Percentiles rank a stretch among this genome's conserved stretches.
Conservation (phyloP, 2,888 invertebrate species). For the Pandemis corylana region DNA sequence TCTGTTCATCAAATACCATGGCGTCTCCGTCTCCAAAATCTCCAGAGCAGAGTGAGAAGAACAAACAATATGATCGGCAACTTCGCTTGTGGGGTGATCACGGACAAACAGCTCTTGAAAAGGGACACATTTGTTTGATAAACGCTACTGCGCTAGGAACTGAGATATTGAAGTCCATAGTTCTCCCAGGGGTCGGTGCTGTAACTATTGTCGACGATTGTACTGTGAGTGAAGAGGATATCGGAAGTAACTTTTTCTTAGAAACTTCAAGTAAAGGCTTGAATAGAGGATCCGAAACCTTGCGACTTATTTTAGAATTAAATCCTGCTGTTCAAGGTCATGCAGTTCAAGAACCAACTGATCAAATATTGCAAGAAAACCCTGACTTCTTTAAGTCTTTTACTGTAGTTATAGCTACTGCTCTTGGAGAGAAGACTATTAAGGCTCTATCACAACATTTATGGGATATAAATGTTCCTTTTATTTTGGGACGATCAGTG, state of each 20-base stretch:
- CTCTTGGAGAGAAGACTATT: constrained; percentile 90
- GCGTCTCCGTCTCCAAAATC: constrained; percentile 89
- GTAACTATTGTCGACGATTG: constrained; percentile 97
- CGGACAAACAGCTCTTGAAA: constrained; percentile 95
- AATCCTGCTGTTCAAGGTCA: constrained; percentile 97
- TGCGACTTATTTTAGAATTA: constrained; percentile 93
- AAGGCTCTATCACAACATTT: constrained; percentile 90
- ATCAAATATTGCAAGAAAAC: constrained; percentile 93
- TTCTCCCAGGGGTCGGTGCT: constrained; percentile 96
- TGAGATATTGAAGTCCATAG: constrained; percentile 97
- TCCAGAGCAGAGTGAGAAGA: constrained; percentile 90
- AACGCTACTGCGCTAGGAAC: constrained; percentile 97
- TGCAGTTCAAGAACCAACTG: constrained; percentile 94
- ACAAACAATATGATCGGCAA: constrained; percentile 92
- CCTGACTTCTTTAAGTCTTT: constrained; percentile 95
- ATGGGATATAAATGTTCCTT: constrained; percentile 94
- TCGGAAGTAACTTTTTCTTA: constrained; percentile 98
- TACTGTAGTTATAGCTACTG: constrained; percentile 93
- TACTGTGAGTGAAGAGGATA: constrained; percentile 93
- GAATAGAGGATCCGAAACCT: constrained; percentile 93
- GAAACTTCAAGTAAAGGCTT: constrained; percentile 92
- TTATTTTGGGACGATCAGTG: constrained; percentile 94
- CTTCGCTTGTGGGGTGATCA: constrained; percentile 99
- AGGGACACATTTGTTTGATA: constrained; percentile 95
- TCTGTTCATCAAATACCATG: constrained; percentile 64